Evolutionary conservation across 2,888 invertebrate genomes (phyloP), one percentile per base, ranked within the genome.

Genomic region (Pollenia angustigena): DNA sequence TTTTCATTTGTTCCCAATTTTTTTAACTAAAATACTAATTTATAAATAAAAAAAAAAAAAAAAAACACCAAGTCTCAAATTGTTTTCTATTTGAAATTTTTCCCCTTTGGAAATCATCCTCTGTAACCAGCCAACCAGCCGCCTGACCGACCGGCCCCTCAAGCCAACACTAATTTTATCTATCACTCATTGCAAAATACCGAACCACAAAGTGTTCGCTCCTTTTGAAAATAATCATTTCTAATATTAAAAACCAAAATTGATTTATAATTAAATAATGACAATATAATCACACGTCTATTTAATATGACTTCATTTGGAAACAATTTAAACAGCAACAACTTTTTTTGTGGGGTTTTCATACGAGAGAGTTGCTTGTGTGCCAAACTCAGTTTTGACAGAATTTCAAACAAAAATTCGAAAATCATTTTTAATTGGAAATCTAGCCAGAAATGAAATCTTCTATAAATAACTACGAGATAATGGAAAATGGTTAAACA

Each of bases 221-320:
- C 54, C 48, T 72, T 72, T 32, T 32, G 52, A n/a, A 18, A 18
- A 50, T 58, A 81, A 81, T 74, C 11, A 74, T 56, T 52, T 74
- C 18, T 56, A 48, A 74, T 56, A 64, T 66, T 56, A 2, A 81
- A 62, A 81, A 74, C 72, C 66, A 42, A 81, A 81, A 74, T 66
- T 74, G 81, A 81, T 81, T 81, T 66, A 74, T 81, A 54, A 81
- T 48, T 40, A 48, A 56, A 72, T 56, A 40, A 66, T 81, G 81
- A 74, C 81, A 74, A 14, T 42, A 12, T 74, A n/a, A 81, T 80
- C 60, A 71, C 54, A 64, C 46, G 54, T 32, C 62, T 44, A 16
- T 46, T 71, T 71, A 40, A 56, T 46, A 56, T 48, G 14, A 62
- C 50, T 80, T 80, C 16, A 80, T 71, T 80, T 62, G 62, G 46